Base-by-base conservation (phyloP, 2,888 invertebrate species). In the Eupeodes luniger region DNA sequence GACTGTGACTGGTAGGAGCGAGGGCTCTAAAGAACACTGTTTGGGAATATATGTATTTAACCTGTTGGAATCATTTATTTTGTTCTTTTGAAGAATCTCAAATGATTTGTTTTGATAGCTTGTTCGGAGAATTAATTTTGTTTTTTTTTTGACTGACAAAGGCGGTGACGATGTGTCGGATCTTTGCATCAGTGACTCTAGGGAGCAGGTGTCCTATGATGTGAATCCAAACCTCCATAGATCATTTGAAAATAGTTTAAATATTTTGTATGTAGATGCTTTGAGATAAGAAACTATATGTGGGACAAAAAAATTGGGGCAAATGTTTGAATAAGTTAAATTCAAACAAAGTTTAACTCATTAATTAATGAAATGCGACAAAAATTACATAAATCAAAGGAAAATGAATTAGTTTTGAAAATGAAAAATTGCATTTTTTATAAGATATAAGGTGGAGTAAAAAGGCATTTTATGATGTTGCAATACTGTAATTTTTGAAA, bases 61-160 rank as follows among this genome's bases (percentile, higher is more conserved):
- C 88, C 88, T 88, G 88, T 88, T 85, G 88, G 81, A 88, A 85
- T 88, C 85, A 85, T 85, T 81, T 85, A 85, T 88, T 85, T 85
- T 27, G 27, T 27, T 85, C 81, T 78, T 40, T 81, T 57, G 77
- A 81, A 66, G 78, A 81, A 85, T 88, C 81, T 85, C 72, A 61
- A 83, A 87, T 83, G 83, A 87, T 83, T 83, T 87, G 85, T 78
- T 88, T 81, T 88, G 88, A 85, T 84, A 59, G 88, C 70, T 83
- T 81, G 77, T 57, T 77, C 16, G 7, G 66, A 44, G 70, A 34
- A 27, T 64, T 76, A 62, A 44, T 10, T 27, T 9, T 62, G 49
- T 84, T 81, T 88, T 69, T 69, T 69, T 72, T 69, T 40, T 19
- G 14, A 10, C 14, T 34, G n/a, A n/a, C 34, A 9, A 34, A 59